Conservation (phyloP, 2,797 vertebrate genomes). For the Columba guinea region DNA sequence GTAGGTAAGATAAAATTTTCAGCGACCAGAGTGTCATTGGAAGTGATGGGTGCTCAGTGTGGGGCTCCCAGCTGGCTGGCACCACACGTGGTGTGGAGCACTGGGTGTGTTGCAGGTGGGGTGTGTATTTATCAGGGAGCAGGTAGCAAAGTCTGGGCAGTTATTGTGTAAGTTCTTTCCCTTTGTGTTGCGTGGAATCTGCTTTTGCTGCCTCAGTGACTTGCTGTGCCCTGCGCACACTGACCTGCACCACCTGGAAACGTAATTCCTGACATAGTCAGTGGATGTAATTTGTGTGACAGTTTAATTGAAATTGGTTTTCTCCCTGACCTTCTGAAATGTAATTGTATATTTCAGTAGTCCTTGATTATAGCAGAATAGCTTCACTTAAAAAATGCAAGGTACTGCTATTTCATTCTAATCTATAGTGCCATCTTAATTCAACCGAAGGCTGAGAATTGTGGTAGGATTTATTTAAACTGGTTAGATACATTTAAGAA, state of each 20-base stretch:
- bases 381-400: neutral
- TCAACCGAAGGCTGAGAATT: neutral
- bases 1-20: accelerated
- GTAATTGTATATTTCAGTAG: neutral
- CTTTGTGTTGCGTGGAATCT: accelerated
- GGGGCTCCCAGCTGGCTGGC: neutral
- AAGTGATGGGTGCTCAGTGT: accelerated
- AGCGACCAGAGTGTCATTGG: accelerated
- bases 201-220: neutral
- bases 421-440: neutral
- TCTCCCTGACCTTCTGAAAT: neutral
- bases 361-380: neutral
- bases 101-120: neutral
- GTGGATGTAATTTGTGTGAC: neutral
- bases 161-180: neutral
- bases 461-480: neutral
- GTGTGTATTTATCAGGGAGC: neutral
- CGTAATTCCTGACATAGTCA: neutral
- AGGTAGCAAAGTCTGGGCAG: neutral
- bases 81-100: accelerated
- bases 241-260: neutral
- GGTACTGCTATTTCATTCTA: neutral
- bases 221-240: no score
- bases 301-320: neutral
- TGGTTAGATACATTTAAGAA: neutral